Base-by-base conservation (phyloP, 2,797 vertebrate genomes). In the Cirrhinus mrigala region DNA sequence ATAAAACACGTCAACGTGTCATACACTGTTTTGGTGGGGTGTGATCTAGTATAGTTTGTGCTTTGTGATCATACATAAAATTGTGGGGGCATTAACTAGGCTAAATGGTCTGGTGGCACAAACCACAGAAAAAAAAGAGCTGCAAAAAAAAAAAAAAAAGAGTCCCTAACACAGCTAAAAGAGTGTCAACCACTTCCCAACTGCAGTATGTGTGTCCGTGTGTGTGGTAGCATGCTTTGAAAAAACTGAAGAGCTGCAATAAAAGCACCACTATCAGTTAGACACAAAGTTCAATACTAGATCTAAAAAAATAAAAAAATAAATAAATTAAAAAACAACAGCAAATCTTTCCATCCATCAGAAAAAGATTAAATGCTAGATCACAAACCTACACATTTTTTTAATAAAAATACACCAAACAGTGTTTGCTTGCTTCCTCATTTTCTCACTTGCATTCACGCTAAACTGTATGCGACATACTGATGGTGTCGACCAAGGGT, bases 201-300 rank as follows among this genome's bases (percentile, higher is more conserved):
- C 1, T 48, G 62, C 16, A 79, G 24, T 33, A 8, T 16, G n/a
- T 37, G n/a, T 27, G 37, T 40, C 52, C 76, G 68, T 40, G 48
- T 56, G 54, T 20, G 6, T 56, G 52, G 15, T n/a, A 44, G 0
- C 33, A 48, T 29, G 50, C 48, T 82, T 56, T 44, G 27, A 62
- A 54, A 48, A 22, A 70, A 24, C 58, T 24, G 18, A 22, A 77
- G 15, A 62, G 66, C 24, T 71, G 75, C 76, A 89, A 73, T 87
- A 88, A 86, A 87, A 75, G 48, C 66, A 27, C 56, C 50, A 60
- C 37, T 86, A 89, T 88, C 82, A 86, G 40, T 37, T 11, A 56
- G 68, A 79, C 70, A 83, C 85, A 90, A 88, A 86, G 89, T 87
- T 82, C 83, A 86, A 22, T 8, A 60, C 3, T 12, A 46, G 40